Evolutionary conservation across 2,113 vertebrate species (phyloP), one percentile per base, ranked within the genome.

Genomic region (Xiphophorus hellerii): DNA sequence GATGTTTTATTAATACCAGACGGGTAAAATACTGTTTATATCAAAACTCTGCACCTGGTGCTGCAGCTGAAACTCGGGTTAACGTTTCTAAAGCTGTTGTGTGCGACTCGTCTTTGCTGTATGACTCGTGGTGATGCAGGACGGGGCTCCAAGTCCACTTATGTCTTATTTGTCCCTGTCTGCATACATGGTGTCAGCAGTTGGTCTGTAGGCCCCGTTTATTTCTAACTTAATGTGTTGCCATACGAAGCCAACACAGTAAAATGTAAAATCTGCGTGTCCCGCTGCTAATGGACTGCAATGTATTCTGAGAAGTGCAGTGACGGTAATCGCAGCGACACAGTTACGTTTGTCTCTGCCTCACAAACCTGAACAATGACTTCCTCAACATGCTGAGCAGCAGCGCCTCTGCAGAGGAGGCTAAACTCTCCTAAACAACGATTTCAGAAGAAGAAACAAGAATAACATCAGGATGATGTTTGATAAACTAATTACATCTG

Each of bases 321-420:
- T 25, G 66, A 17, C 54, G 61, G 63, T 30, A 74, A 44, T 80
- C 58, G 37, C 31, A 25, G 33, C 8, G 25, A 13, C 39, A 33
- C 30, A 37, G 63, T 74, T 61, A 30, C 25, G 51, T 71, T 77
- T 74, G 28, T 65, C 31, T 48, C 31, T 35, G 30, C 73, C 65
- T 65, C 66, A 62, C 44, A 9, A 62, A 70, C 62, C 25, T 1
- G 20, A 37, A 62, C 39, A 66, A 35, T 74, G 10, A 66, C 62
- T 81, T 81, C 66, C 72, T 82, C 72, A 69, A 31, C 62, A 76
- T 33, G 76, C 72, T 60, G 69, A 42, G 54, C 63, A 28, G 27
- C 65, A 11, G 73, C 30, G n/a, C 66, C 31, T 62, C 39, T 12
- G 6, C 28, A 58, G 0, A 6, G 13, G 17, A 30, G 42, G 66